Conservation (phyloP, 2,113 vertebrate genomes). For the Acanthisitta chloris region DNA sequence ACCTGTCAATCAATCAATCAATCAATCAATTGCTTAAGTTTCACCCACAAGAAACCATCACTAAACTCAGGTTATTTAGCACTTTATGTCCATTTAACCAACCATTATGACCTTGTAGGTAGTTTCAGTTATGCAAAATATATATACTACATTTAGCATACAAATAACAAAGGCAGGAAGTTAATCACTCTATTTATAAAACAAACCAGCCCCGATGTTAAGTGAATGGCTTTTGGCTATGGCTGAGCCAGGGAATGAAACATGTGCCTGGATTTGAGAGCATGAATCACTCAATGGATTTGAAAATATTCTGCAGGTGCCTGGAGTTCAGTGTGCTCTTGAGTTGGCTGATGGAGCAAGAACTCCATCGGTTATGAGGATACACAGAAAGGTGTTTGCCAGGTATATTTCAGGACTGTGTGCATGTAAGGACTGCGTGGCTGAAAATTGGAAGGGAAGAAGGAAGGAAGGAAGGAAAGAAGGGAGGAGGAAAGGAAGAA, state of each 20-base stretch:
- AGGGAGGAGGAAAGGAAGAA: too few relatives aligned
- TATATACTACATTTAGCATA: slow-evolving; percentile 1
- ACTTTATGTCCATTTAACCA: slow-evolving; percentile 19
- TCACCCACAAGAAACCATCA: neutral
- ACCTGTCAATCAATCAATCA: slow-evolving; percentile 22
- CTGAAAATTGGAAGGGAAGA: neutral
- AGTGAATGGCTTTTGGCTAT: slow-evolving; percentile 8
- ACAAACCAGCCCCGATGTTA: slow-evolving; percentile 25
- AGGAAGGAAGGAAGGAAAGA: neutral
- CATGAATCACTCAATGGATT: neutral
- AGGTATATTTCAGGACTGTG: neutral
- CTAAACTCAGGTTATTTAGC: slow-evolving; percentile 1
- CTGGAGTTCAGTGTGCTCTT: neutral
- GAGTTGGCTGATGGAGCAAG: neutral
- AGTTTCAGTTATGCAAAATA: slow-evolving; percentile 22
- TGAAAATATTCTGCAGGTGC: neutral
- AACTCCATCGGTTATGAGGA: neutral
- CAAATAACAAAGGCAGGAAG: slow-evolving; percentile 14
- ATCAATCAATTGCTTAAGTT: neutral
- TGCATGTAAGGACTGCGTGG: neutral
- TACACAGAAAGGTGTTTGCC: neutral
- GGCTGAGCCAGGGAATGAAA: slow-evolving; percentile 29
- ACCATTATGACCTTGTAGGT: slow-evolving; percentile 15
- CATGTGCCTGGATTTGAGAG: neutral
- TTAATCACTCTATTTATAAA: slow-evolving; percentile 48